Conservation (phyloP, 2,113 vertebrate genomes). For the Chiloscyllium plagiosum region DNA sequence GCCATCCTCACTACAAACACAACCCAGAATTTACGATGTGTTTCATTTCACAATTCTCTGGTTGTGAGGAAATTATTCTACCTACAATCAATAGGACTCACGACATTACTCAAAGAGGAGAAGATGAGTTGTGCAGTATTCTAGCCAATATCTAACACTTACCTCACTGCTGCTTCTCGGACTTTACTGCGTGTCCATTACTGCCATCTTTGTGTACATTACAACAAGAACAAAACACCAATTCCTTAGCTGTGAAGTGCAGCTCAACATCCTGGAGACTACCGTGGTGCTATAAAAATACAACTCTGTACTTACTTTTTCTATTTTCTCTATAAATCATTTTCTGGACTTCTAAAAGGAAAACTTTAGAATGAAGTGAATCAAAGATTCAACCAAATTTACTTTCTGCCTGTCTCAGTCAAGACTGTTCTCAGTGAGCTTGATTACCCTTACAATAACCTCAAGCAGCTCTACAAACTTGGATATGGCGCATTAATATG, state of each 20-base stretch:
- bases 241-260: neutral
- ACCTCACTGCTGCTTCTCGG: neutral
- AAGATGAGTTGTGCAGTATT: neutral
- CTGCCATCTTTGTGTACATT: neutral
- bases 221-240: neutral
- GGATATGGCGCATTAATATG: neutral
- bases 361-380: neutral
- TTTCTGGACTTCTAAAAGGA: neutral
- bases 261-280: neutral
- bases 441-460: neutral
- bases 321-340: neutral
- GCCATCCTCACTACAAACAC: too few species aligned
- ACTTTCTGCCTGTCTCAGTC: neutral
- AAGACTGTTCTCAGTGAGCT: neutral
- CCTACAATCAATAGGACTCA: neutral
- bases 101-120: neutral
- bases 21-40: neutral
- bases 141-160: neutral
- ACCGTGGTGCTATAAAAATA: neutral
- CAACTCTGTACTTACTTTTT: neutral
- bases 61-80: neutral
- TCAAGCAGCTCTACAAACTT: neutral
- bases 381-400: neutral
- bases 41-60: neutral
- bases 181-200: neutral